Evolutionary conservation across 2,888 invertebrate species (phyloP), one percentile per base, ranked within the genome.

Genomic region (Drosophila prolongata): DNA sequence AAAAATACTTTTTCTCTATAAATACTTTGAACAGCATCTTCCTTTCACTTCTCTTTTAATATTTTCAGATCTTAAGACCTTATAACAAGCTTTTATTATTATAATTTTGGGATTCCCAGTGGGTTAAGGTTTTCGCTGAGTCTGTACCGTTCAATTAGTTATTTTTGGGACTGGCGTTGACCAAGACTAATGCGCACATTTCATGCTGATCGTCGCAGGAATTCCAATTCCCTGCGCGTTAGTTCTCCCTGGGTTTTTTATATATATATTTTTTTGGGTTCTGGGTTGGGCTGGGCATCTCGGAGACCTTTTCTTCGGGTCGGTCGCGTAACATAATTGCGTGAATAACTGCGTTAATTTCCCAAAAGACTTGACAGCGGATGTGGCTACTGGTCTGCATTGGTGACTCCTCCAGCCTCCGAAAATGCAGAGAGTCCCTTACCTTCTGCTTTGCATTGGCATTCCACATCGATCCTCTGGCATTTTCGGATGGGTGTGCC

Each of bases 281-380:
- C 44, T 55, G 68, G 24, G 14, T 11, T 30, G 55, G 37, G 34
- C 16, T 49, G 35, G 40, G 16, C 60, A 5, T 10, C 11, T 35
- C 43, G n/a, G 35, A 38, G 60, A 62, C 55, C 44, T 37, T 46
- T 62, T 55, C 56, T 56, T 35, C 10, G 16, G 19, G 11, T 52
- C 46, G 68, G 40, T 55, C 56, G 64, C 57, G 68, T 67, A 66
- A 44, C 65, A 76, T 71, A 76, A 49, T 73, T 83, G 89, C 67
- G 73, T 88, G 81, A 85, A 89, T 87, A 87, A 85, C 85, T 89
- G 84, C 89, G 84, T 87, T 87, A 77, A 85, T 89, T 84, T 84
- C 60, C 75, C 74, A 75, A 78, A 66, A 47, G 66, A 66, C 81
- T 79, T 89, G 89, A 89, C 89, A 85, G 89, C 87, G 81, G 78